Conservation (phyloP, 1,140 invertebrate genomes). For the Drosophila ercepeae region DNA sequence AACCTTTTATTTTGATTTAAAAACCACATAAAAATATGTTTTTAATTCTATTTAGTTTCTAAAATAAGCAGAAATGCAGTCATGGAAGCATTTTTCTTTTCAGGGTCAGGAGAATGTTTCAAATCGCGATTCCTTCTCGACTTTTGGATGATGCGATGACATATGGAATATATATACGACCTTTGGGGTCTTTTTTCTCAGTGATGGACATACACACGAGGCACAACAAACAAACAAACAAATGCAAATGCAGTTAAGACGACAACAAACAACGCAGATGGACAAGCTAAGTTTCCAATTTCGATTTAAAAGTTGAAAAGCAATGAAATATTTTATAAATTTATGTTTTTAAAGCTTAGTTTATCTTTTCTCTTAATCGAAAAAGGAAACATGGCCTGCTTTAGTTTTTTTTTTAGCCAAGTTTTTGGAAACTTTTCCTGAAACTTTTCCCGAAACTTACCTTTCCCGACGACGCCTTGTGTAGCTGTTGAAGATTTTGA, state of each 20-base stretch:
- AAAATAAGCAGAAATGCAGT: not conserved
- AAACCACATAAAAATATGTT: too few relatives aligned
- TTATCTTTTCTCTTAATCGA: not conserved
- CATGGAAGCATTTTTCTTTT: not conserved
- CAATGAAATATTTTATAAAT: not conserved
- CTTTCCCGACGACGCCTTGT: conserved; percentile 76
- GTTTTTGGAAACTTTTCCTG: not conserved
- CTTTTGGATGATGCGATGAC: not conserved
- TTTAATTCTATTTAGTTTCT: too few relatives aligned
- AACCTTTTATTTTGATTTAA: too few relatives aligned
- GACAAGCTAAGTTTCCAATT: conserved; percentile 7
- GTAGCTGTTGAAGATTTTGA: conserved; percentile 55
- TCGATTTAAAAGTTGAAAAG: conserved; percentile 6
- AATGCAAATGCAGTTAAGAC: conserved; percentile 34
- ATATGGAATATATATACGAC: not conserved
- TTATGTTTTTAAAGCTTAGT: too few relatives aligned
- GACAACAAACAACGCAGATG: conserved; percentile 20
- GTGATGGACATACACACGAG: conserved; percentile 13
- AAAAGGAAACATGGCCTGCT: not conserved
- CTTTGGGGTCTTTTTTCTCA: not conserved
- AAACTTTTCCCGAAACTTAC: conserved; percentile 59
- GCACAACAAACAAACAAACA: conserved; percentile 6
- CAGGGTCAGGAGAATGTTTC: not conserved
- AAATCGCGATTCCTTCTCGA: not conserved
- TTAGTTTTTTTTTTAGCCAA: not conserved